Percentiles rank a stretch among this genome's conserved stretches.
These are phyloP conservation scores for Taurulus bubalis DNA, from an alignment of 2,113 vertebrate species.

Conservation along the genomic window DNA sequence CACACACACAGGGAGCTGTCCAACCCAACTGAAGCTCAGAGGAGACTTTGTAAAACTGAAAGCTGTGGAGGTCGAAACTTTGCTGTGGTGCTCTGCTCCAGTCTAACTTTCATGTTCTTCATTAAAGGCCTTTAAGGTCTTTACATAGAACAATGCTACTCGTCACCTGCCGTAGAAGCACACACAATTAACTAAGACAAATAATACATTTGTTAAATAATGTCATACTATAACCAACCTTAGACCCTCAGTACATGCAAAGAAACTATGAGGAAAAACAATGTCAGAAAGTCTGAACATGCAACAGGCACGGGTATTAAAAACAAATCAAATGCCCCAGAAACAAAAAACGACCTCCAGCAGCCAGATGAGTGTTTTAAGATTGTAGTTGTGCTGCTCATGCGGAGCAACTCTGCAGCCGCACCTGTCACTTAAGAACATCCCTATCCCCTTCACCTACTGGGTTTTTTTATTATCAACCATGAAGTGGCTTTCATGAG, in stretches of 20 bases:
- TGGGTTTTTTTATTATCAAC: background rate
- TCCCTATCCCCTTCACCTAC: background rate
- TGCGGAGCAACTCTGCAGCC: background rate
- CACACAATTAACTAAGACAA: background rate
- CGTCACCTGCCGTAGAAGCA: background rate
- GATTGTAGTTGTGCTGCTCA: background rate
- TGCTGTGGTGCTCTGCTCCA: too few relatives aligned
- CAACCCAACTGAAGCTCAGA: background rate
- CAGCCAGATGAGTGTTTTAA: background rate
- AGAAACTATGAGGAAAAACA: background rate
- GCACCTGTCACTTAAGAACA: background rate
- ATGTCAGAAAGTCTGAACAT: background rate
- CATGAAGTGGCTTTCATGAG: background rate
- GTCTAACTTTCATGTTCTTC: background rate
- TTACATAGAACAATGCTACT: background rate
- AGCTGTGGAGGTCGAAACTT: slow-evolving; percentile 1
- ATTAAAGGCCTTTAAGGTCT: background rate
- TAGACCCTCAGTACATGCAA: background rate
- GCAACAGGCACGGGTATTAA: background rate
- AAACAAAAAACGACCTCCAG: background rate
- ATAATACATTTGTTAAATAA: background rate
- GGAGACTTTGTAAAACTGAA: background rate
- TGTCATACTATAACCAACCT: background rate
- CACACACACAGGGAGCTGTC: slow-evolving; percentile 14
- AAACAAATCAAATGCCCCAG: background rate